Evolutionary conservation across 2,113 vertebrate genomes (phyloP), one percentile per base, ranked within the genome.

Genomic region (Ranitomeya imitator): DNA sequence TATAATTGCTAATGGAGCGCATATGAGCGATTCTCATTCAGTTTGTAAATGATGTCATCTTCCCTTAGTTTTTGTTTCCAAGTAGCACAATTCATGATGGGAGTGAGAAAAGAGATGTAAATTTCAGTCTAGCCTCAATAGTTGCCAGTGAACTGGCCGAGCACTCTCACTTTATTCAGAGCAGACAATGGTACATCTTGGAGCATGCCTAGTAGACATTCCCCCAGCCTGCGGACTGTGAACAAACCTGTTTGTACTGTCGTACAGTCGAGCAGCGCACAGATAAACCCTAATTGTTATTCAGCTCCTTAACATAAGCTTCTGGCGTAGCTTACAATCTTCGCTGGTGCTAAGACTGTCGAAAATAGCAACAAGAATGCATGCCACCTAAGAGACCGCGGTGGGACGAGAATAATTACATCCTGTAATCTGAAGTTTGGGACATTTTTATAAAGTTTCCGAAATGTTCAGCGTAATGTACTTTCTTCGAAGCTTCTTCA

Each of bases 401-500:
- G 93, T 92, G 93, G 91, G 81, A 89, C 65, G 93, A 90, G 91
- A 93, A 92, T 92, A 92, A 91, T 90, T 91, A 89, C 91, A 90
- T 91, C 69, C 67, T 83, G n/a, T 92, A 92, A 91, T 92, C 80
- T 90, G 92, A 77, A 90, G 87, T 85, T 88, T 23, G 85, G 85
- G 86, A 89, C 90, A 91, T 90, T 85, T 94, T 90, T 85, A 87
- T 88, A 89, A 91, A 81, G 65, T 87, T 63, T 91, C 91, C 93
- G 95, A 93, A 94, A 97, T 96, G 96, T 92, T 97, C 81, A 93
- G 95, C 90, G 91, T 96, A 86, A 90, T 96, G 93, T 96, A 93
- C 92, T 97, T 97, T 89, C 95, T 97, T 85, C 95, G 94, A 89
- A 94, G 95, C 90, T 94, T 97, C 93, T 96, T 97, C 91, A 95